Conservation (phyloP, 2,797 vertebrate genomes). For the Catostomus latipinnis region DNA sequence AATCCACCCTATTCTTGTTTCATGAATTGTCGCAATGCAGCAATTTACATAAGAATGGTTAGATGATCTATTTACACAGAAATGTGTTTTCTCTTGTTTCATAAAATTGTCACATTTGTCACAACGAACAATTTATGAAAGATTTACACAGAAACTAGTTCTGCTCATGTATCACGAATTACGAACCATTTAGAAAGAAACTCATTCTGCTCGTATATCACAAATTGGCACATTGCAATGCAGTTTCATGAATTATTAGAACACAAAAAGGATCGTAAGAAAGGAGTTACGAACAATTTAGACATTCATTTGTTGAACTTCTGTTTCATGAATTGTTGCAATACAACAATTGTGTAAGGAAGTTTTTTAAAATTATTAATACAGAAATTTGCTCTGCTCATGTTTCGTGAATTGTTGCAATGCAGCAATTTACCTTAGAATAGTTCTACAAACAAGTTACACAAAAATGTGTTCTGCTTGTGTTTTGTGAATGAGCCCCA, state of each 20-base stretch:
- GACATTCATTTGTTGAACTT: too few species aligned
- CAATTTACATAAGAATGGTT: neutral
- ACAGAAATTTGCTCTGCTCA: neutral
- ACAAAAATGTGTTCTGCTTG: neutral
- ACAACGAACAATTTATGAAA: neutral
- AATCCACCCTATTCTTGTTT: neutral
- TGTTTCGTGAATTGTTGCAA: too few species aligned
- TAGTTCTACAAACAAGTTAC: neutral
- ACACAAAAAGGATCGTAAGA: too few species aligned
- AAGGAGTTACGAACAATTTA: too few species aligned
- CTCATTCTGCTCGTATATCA: neutral
- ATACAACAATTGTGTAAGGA: too few species aligned
- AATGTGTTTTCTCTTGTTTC: too few species aligned
- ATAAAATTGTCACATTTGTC: neutral
- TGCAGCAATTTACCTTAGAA: neutral
- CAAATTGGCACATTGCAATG: too few species aligned
- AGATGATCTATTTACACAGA: too few species aligned
- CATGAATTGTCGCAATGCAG: neutral
- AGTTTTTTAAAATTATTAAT: neutral
- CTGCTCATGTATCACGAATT: neutral
- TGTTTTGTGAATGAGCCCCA: conserved; percentile 4
- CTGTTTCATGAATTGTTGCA: too few species aligned
- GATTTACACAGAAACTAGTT: neutral
- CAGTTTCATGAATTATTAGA: too few species aligned
- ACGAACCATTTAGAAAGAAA: too few species aligned